A percentile compares a stretch with the other conserved stretches of the same genome.
Evolutionary conservation across 2,113 vertebrate genomes (phyloP).

Genomic region (Lagopus muta): DNA sequence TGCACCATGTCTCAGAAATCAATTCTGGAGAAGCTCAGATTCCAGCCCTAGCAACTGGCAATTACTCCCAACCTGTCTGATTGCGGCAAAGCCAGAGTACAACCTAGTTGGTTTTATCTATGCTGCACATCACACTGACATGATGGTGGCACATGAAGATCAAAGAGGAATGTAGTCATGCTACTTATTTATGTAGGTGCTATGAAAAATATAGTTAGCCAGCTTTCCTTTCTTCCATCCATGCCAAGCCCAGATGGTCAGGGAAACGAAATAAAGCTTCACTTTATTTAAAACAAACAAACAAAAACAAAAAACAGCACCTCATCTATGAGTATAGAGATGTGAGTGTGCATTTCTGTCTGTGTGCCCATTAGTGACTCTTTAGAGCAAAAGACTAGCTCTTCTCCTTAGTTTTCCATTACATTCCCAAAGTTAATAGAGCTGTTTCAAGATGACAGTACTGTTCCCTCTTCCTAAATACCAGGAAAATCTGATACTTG

Average conservation of each 20-base stretch:
- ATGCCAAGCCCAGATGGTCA: neutral
- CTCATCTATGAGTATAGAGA: neutral
- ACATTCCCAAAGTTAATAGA: neutral
- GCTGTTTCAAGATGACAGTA: neutral
- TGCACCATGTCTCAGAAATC: neutral
- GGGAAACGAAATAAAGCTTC: neutral
- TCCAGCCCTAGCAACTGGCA: neutral
- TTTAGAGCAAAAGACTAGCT: neutral
- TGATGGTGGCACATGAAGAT: neutral
- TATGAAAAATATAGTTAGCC: neutral
- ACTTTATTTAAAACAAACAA: neutral
- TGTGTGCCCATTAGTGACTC: neutral
- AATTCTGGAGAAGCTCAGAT: neutral
- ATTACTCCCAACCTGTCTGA: neutral
- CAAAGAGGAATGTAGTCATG: neutral
- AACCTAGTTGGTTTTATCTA: neutral
- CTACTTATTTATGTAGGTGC: neutral
- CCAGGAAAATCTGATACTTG: conserved; percentile 36
- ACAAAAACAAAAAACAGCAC: neutral
- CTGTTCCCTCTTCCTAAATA: conserved; percentile 19
- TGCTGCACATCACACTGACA: neutral
- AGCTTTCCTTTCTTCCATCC: neutral
- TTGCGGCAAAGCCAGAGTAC: neutral
- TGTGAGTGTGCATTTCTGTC: neutral
- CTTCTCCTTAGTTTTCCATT: conserved; percentile 20